These are phyloP conservation scores for Euglossa dilemma DNA, from an alignment of 1,140 invertebrate species.

Conservation along the genomic window DNA sequence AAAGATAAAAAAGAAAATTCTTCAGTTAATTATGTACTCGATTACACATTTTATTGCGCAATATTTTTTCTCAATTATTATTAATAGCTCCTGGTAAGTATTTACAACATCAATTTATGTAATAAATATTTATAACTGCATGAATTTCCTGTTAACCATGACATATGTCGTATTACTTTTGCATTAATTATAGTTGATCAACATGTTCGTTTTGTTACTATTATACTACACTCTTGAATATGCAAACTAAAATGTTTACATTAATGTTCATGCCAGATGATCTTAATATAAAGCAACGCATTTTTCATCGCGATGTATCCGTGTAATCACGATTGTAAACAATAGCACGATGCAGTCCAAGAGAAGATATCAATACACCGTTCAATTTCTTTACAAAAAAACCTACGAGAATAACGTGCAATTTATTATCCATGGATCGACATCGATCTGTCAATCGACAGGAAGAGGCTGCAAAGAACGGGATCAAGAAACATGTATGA, in stretches of 20 bases:
- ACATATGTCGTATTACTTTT: neutral
- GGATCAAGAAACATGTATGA: slow-evolving; percentile 24
- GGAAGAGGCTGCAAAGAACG: slow-evolving; percentile 19
- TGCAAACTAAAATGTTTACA: neutral
- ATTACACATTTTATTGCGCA: neutral
- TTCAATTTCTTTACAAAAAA: neutral
- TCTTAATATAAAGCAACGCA: slow-evolving; percentile 4
- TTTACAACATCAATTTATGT: neutral
- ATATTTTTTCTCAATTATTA: neutral
- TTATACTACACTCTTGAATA: neutral
- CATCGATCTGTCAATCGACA: slow-evolving; percentile 32
- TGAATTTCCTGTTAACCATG: neutral
- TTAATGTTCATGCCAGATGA: neutral
- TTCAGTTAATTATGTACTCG: neutral
- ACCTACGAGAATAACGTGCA: neutral
- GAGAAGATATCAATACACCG: slow-evolving; percentile 3
- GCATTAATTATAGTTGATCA: neutral
- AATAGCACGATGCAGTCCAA: slow-evolving; percentile 17
- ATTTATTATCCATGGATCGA: slow-evolving; percentile 21
- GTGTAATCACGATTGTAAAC: slow-evolving; percentile 27
- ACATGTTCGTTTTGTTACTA: neutral
- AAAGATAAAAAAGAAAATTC: slow-evolving; percentile 48
- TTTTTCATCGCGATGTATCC: neutral
- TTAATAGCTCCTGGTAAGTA: neutral
- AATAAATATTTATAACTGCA: neutral